Base-by-base conservation (phyloP, 2,888 invertebrate genomes). In the Drosophila fungiperda region DNA sequence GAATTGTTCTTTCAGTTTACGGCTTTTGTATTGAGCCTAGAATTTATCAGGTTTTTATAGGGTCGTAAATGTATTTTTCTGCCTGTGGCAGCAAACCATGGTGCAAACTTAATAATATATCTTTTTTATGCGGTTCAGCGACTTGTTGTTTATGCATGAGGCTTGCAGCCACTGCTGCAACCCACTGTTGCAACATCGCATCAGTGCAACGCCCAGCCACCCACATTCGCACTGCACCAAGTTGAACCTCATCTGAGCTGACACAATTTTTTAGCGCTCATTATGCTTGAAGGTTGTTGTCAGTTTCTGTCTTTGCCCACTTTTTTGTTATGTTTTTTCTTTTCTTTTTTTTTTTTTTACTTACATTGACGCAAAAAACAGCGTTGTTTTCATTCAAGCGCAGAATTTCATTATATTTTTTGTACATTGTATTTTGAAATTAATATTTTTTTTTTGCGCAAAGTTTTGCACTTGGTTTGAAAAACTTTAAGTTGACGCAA, bases 261-360 rank as follows among this genome's bases (percentile, higher is more conserved):
- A 84, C 85, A 85, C 87, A 87, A 87, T 89, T 89, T 80, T 79
- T 15, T 32, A 23, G 68, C 71, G 70, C 87, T 85, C 85, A 89
- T 85, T 85, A 89, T 67, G 76, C 62, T 78, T 65, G 76, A 81
- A 87, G 84, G 71, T 76, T 83, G 80, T 71, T 69, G 73, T 58
- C 61, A 40, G 64, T 67, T 58, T 48, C 48, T 61, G 45, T 60
- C 49, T 61, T 50, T 60, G 40, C 35, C 7, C 20, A 36, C 33
- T 40, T 68, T 75, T 75, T 62, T 50, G 48, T 48, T 42, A 29
- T 29, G 29, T 29, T 29, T 29, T 33, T 50, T 12, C 45, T 53
- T 59, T 36, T 36, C 23, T 42, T 36, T 33, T 52, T 50, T 54
- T 49, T 57, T 42, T 58, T 49, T 61, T 48, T 54, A 38, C 33